Percentiles rank a stretch among this genome's conserved stretches.
Evolutionary conservation across 2,113 vertebrate genomes (phyloP).

Genomic region (Pomatorhinus ruficollis): DNA sequence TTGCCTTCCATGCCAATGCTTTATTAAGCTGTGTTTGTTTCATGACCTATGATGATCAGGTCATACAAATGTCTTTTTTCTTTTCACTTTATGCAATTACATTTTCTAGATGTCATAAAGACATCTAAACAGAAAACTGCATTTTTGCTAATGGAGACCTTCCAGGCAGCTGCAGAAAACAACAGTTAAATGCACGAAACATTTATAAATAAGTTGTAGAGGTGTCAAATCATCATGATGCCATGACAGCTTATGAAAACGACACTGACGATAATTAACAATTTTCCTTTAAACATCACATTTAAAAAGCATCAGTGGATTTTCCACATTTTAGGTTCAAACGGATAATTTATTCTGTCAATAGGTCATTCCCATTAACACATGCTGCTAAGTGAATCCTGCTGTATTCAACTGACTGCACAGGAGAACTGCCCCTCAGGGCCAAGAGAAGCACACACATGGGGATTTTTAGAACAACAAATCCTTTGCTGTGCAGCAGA

Average conservation of each 20-base stretch:
- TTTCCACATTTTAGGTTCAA: not conserved
- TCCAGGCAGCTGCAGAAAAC: not conserved
- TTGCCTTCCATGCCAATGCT: not conserved
- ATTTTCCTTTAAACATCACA: not conserved
- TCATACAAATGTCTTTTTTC: not conserved
- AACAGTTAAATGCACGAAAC: not conserved
- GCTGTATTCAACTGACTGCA: not conserved
- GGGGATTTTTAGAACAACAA: not conserved
- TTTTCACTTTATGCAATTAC: conserved; percentile 15
- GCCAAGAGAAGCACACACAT: not conserved
- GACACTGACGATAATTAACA: not conserved
- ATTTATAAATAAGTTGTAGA: not conserved
- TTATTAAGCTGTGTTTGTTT: conserved; percentile 17
- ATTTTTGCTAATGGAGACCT: not conserved
- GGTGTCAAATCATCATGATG: not conserved
- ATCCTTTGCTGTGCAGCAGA: not conserved
- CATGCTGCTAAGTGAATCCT: not conserved
- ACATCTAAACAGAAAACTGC: not conserved
- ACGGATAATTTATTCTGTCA: conserved; percentile 41
- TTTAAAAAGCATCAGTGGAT: not conserved
- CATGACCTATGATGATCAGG: not conserved
- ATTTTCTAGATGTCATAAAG: conserved; percentile 8
- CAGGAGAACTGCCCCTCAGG: not conserved
- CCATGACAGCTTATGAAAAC: not conserved
- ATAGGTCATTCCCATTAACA: conserved; percentile 42